These are phyloP conservation scores for Drosophila meridionalis DNA, from an alignment of 2,888 invertebrate genomes.

Conservation along the genomic window DNA sequence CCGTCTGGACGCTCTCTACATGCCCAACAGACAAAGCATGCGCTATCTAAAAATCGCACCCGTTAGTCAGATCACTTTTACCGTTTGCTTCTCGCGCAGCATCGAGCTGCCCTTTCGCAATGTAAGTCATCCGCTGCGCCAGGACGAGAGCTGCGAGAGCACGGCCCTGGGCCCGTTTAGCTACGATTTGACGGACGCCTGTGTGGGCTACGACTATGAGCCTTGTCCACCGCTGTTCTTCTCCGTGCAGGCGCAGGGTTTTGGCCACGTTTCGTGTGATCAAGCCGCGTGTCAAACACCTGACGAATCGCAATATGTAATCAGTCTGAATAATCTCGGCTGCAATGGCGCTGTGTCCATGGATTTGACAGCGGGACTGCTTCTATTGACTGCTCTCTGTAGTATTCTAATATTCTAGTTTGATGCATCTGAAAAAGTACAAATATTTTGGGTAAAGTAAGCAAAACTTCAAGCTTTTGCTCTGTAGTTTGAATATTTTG, in stretches of 20 bases:
- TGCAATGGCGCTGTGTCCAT: constrained; percentile 86
- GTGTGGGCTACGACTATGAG: constrained; percentile 86
- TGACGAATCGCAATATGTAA: constrained; percentile 88
- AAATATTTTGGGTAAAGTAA: neutral
- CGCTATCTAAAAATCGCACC: constrained; percentile 87
- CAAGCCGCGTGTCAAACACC: constrained; percentile 89
- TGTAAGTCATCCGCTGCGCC: constrained; percentile 75
- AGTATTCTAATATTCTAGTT: constrained; percentile 3
- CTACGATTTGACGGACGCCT: constrained; percentile 87
- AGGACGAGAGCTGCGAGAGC: constrained; percentile 87
- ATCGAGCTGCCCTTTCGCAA: constrained; percentile 85
- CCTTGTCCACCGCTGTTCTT: constrained; percentile 89
- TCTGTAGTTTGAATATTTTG: no score
- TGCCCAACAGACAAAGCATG: constrained; percentile 86
- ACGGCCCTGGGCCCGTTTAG: constrained; percentile 86
- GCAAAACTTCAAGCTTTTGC: no score
- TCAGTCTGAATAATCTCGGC: constrained; percentile 89
- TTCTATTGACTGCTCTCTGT: constrained; percentile 22
- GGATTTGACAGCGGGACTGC: constrained; percentile 7
- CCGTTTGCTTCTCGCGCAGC: constrained; percentile 88
- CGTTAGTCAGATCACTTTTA: constrained; percentile 86
- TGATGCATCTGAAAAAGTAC: constrained; percentile 21
- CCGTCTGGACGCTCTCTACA: constrained; percentile 90
- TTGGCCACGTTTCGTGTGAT: constrained; percentile 85
- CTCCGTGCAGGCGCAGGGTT: constrained; percentile 86